Percentiles rank a stretch among this genome's conserved stretches.
These are phyloP conservation scores for Myotis yumanensis DNA, from an alignment of 2,113 vertebrate genomes.

Conservation along the genomic window DNA sequence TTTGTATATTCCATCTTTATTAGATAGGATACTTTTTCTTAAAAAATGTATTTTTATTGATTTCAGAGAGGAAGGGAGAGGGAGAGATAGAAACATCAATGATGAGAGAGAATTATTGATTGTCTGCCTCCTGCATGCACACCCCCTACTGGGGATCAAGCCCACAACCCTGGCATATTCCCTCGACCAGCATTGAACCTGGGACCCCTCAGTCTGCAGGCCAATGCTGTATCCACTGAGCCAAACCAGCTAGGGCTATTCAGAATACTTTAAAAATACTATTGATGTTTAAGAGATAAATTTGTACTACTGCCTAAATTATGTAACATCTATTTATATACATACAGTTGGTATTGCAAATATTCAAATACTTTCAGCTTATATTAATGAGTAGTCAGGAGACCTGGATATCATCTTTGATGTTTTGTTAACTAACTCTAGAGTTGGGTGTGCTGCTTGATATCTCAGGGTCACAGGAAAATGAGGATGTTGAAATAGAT, in stretches of 20 bases:
- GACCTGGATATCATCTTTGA: not conserved
- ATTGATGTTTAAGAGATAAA: constrained; percentile 4
- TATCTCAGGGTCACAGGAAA: not conserved
- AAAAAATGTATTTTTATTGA: too few relatives aligned
- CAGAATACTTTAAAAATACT: not conserved
- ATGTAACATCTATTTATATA: not conserved
- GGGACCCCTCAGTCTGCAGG: too few relatives aligned
- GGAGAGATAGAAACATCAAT: too few relatives aligned
- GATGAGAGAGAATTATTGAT: too few relatives aligned
- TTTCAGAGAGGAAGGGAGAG: too few relatives aligned
- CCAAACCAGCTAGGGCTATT: not conserved
- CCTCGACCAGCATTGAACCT: too few relatives aligned
- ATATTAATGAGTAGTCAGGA: not conserved
- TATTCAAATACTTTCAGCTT: constrained; percentile 5
- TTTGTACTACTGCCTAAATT: constrained; percentile 7
- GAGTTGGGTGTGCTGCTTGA: not conserved
- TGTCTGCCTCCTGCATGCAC: too few relatives aligned
- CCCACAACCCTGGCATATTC: too few relatives aligned
- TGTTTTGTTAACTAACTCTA: constrained; percentile 19
- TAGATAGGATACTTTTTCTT: too few relatives aligned
- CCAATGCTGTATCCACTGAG: too few relatives aligned
- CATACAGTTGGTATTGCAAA: not conserved
- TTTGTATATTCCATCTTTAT: too few relatives aligned
- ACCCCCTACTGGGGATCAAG: too few relatives aligned
- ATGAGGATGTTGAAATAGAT: not conserved